Evolutionary conservation across 2,888 invertebrate species (phyloP).

Genomic region (Gryllus longicercus): DNA sequence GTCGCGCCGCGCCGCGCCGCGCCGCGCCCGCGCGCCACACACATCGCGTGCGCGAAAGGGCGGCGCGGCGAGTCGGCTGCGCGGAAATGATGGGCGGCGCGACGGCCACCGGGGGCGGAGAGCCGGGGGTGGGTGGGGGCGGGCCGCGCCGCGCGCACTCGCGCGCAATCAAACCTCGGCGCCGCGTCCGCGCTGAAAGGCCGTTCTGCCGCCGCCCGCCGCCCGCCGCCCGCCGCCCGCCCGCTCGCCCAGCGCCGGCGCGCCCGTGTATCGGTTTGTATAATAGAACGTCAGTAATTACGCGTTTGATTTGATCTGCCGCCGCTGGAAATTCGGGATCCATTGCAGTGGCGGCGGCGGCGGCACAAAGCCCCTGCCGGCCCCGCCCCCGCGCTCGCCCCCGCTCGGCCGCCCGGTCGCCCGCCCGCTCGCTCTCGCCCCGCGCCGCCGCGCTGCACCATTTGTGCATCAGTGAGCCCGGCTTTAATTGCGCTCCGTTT

Average conservation of each 20-base stretch:
- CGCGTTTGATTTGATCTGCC: constrained; percentile 17
- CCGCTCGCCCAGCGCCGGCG: not conserved
- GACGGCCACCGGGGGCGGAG: not conserved
- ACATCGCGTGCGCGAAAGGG: not conserved
- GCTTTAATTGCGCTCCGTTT: constrained; percentile 17
- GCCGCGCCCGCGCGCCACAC: too few relatives aligned
- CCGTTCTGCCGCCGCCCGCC: not conserved
- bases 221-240: not conserved
- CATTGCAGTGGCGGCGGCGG: constrained; percentile 17
- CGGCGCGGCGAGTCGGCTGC: not conserved
- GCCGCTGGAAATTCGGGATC: constrained; percentile 17
- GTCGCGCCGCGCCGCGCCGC: too few relatives aligned
- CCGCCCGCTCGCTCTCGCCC: not conserved
- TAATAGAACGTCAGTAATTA: constrained; percentile 17
- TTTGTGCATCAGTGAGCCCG: constrained; percentile 11
- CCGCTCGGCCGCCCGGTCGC: not conserved
- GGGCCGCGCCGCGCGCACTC: not conserved
- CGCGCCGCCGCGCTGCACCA: not conserved
- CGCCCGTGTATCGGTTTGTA: constrained; percentile 4
- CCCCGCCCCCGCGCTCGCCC: not conserved
- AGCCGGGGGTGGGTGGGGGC: not conserved
- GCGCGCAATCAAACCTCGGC: constrained; percentile 8
- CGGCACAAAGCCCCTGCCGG: not conserved
- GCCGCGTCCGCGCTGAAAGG: not conserved
- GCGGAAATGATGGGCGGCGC: not conserved